Percentiles rank a stretch among this genome's conserved stretches.
These are phyloP conservation scores for Encarsia formosa DNA, from an alignment of 2,888 invertebrate genomes.

Conservation along the genomic window DNA sequence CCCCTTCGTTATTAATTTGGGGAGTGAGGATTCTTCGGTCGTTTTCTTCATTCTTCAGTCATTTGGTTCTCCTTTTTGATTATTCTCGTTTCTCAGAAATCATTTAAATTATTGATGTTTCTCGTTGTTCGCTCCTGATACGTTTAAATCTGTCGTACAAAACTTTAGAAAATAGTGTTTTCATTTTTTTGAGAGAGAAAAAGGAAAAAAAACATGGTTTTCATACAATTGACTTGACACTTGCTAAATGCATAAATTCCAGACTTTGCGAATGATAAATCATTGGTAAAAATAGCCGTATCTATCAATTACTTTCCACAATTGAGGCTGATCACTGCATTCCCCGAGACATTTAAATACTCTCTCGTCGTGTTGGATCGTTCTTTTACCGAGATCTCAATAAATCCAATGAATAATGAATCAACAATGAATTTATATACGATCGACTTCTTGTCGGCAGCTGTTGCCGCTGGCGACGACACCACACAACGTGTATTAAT, in stretches of 20 bases:
- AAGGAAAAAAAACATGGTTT: too few species aligned
- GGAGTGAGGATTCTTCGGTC: constrained; percentile 4
- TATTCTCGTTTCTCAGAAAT: constrained; percentile 1
- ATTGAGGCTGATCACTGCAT: too few species aligned
- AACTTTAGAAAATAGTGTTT: too few species aligned
- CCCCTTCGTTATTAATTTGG: constrained; percentile 18
- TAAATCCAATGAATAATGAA: constrained; percentile 22
- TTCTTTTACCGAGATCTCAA: constrained; percentile 29
- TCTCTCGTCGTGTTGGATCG: constrained; percentile 34
- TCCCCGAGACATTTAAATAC: constrained; percentile 26
- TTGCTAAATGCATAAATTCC: too few species aligned
- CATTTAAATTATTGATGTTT: too few species aligned
- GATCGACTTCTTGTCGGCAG: not conserved
- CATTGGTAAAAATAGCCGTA: too few species aligned
- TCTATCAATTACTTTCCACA: too few species aligned
- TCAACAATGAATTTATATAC: constrained; percentile 3
- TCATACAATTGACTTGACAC: too few species aligned
- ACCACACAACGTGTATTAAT: constrained; percentile 6
- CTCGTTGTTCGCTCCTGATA: too few species aligned
- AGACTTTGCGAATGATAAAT: too few species aligned
- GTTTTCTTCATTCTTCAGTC: not conserved
- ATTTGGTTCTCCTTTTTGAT: not conserved
- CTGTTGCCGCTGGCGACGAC: not conserved
- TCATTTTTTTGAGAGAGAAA: too few species aligned
- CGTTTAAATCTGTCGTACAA: too few species aligned